Evolutionary conservation across 2,797 vertebrate species (phyloP).

Genomic region (Champsocephalus gunnari): DNA sequence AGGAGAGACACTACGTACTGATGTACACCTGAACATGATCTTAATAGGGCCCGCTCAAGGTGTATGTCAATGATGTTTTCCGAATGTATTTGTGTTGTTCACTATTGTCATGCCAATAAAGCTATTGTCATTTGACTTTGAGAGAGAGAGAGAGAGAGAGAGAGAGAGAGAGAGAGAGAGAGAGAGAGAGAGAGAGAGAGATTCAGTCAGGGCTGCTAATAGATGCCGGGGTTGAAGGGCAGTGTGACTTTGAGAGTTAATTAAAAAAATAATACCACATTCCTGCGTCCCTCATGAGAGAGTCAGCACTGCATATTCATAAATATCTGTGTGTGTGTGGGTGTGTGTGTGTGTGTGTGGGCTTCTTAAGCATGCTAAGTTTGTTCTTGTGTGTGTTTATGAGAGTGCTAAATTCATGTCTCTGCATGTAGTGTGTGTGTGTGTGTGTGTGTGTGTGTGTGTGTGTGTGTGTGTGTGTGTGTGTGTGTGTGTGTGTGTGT

Average conservation of each 20-base stretch:
- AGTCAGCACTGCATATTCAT: constrained; percentile 60
- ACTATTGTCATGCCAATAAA: too few relatives aligned
- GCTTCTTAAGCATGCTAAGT: constrained; percentile 10
- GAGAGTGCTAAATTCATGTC: constrained; percentile 5
- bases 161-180: constrained; percentile 2
- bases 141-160: constrained; percentile 6
- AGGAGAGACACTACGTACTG: too few relatives aligned
- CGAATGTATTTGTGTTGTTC: too few relatives aligned
- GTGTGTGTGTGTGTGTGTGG: constrained; percentile 11
- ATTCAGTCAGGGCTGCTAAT: constrained; percentile 60
- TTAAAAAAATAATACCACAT: constrained; percentile 84
- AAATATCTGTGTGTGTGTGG: constrained; percentile 26
- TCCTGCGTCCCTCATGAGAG: constrained; percentile 67
- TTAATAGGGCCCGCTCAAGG: too few relatives aligned
- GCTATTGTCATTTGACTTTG: too few relatives aligned
- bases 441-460: too few relatives aligned
- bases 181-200: constrained; percentile 1
- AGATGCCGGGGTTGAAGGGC: constrained; percentile 81
- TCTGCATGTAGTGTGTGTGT: too few relatives aligned
- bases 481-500: neutral
- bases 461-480: constrained; percentile 30
- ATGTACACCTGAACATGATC: too few relatives aligned
- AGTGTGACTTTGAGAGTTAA: constrained; percentile 87
- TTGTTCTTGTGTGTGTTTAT: constrained; percentile 14
- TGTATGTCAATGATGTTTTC: too few relatives aligned